Conservation (phyloP, 1,140 invertebrate species). For the Diorhabda sublineata region DNA sequence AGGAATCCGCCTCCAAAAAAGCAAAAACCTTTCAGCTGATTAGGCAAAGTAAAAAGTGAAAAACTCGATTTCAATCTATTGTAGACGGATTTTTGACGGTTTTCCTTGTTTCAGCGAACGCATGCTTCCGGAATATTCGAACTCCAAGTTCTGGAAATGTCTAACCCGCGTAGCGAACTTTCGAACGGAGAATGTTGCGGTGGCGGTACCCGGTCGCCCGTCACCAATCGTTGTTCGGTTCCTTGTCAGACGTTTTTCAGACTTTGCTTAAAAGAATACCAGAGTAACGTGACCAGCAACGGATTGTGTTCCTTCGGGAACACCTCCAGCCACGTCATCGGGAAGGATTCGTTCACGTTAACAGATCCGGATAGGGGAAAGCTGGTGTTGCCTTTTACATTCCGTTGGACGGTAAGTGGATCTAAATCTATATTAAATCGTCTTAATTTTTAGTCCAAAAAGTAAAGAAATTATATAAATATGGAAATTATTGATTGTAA, state of each 20-base stretch:
- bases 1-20: no score
- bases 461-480: no score
- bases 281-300: slow-evolving; percentile 73
- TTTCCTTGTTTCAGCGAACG: slow-evolving; percentile 55
- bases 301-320: slow-evolving; percentile 88
- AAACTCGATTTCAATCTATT: no score
- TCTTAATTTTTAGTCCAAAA: no score
- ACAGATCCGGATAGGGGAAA: slow-evolving; percentile 71
- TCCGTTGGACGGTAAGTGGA: slow-evolving; percentile 83
- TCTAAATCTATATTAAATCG: no score
- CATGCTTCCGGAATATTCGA: slow-evolving; percentile 83
- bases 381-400: slow-evolving; percentile 78
- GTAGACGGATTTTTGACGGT: neutral
- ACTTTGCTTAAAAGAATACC: slow-evolving; percentile 88
- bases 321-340: slow-evolving; percentile 76
- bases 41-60: no score
- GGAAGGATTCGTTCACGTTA: slow-evolving; percentile 82
- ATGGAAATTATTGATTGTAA: no score
- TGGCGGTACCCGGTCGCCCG: slow-evolving; percentile 52
- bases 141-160: slow-evolving; percentile 84
- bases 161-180: slow-evolving; percentile 78
- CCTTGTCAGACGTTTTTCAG: slow-evolving; percentile 80
- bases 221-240: slow-evolving; percentile 51
- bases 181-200: slow-evolving; percentile 79
- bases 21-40: no score